Conservation (phyloP, 2,113 vertebrate genomes). For the Sylvilagus bachmani region DNA sequence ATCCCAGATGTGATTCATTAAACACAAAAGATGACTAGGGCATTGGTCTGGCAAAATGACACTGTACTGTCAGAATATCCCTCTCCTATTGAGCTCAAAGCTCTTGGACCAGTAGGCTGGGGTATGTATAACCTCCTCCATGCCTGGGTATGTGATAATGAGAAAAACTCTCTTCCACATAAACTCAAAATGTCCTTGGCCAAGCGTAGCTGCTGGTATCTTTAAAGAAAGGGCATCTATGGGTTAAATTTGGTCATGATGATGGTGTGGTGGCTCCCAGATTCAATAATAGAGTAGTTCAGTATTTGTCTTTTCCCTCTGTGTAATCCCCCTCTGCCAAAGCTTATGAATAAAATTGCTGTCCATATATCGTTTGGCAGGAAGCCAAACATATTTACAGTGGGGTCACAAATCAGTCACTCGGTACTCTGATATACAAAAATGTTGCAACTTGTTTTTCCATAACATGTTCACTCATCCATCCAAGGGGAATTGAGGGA, state of each 20-base stretch:
- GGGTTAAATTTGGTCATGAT: neutral
- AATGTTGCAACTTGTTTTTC: constrained; percentile 28
- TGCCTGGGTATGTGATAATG: neutral
- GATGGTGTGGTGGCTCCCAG: neutral
- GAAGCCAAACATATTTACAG: neutral
- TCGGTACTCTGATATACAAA: neutral
- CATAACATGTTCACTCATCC: neutral
- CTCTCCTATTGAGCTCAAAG: constrained; percentile 20
- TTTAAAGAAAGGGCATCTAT: neutral
- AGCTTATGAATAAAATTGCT: neutral
- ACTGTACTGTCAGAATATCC: neutral
- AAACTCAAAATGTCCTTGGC: neutral
- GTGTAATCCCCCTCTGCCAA: neutral
- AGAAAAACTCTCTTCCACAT: constrained; percentile 25
- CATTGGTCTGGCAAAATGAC: constrained; percentile 11
- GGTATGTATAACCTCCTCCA: neutral
- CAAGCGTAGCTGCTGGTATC: neutral
- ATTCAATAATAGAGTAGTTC: neutral
- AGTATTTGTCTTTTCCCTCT: neutral
- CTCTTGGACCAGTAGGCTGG: neutral
- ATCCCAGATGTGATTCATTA: constrained; percentile 58
- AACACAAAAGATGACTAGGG: constrained; percentile 31
- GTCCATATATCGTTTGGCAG: neutral
- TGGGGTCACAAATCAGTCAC: constrained; percentile 14
- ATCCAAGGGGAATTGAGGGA: neutral